Evolutionary conservation across 2,113 vertebrate species (phyloP).

Genomic region (Brachionichthys hirsutus): DNA sequence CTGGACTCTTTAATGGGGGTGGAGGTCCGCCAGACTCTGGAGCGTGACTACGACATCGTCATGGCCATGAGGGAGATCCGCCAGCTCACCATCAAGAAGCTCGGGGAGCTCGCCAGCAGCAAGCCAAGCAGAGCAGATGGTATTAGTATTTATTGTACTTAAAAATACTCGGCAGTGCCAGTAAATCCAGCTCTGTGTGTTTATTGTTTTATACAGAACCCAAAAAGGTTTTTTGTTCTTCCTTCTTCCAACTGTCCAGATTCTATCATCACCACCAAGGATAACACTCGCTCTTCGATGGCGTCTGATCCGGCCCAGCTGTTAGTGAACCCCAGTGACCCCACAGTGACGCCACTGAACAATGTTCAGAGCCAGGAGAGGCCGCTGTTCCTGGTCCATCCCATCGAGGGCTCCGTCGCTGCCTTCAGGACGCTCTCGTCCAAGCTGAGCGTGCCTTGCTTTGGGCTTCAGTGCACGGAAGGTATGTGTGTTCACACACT

Average conservation of each 20-base stretch:
- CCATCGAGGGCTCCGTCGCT: slow-evolving; percentile 89
- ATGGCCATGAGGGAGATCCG: slow-evolving; percentile 91
- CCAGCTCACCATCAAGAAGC: slow-evolving; percentile 87
- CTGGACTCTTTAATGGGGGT: slow-evolving; percentile 97
- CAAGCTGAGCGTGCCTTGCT: slow-evolving; percentile 88
- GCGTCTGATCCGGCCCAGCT: slow-evolving; percentile 80
- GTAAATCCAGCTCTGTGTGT: neutral
- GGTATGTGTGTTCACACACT: slow-evolving; percentile 72
- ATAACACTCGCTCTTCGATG: slow-evolving; percentile 40
- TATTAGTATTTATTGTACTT: slow-evolving; percentile 39
- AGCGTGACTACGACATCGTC: slow-evolving; percentile 87
- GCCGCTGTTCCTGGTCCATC: slow-evolving; percentile 91
- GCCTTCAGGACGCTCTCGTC: slow-evolving; percentile 84
- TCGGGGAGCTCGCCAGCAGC: slow-evolving; percentile 80
- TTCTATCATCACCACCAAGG: slow-evolving; percentile 40
- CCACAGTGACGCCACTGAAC: slow-evolving; percentile 84
- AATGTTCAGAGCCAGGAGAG: slow-evolving; percentile 82
- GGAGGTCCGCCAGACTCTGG: slow-evolving; percentile 92
- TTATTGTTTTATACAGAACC: too few relatives aligned
- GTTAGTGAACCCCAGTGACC: slow-evolving; percentile 86
- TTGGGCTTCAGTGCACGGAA: slow-evolving; percentile 93
- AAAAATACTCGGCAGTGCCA: neutral
- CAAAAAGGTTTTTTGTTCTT: neutral
- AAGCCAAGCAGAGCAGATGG: slow-evolving; percentile 67
- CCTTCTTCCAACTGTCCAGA: slow-evolving; percentile 54